Evolutionary conservation across 2,113 vertebrate genomes (phyloP), one percentile per base, ranked within the genome.

Genomic region (Irena cyanogastra): DNA sequence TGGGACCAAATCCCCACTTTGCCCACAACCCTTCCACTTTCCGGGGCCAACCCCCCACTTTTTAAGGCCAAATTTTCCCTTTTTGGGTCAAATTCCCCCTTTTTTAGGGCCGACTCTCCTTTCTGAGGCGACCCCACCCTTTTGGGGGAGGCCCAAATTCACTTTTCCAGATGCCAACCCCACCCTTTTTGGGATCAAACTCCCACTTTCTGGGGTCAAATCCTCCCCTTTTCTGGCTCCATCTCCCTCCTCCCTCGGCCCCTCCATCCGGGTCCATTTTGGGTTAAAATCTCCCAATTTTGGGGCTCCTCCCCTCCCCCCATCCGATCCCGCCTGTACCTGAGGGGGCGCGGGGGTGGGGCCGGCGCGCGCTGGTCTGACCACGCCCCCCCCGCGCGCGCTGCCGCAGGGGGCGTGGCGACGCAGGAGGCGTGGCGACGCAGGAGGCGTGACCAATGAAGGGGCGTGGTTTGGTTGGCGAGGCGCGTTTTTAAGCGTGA

Each of bases 41-140:
- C 21, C 7, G 7, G 11, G 7, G 5, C 6, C 4, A 33, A 16
- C 15, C 16, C 10, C 1, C n/a, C 27, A 13, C 1, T 13, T 64
- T 64, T 33, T 23, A n/a, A n/a, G n/a, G n/a, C n/a, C n/a, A n/a
- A n/a, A n/a, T n/a, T n/a, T n/a, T n/a, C 27, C 19, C 1, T 13
- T 64, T 64, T 33, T 23, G 63, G 21, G 10, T 8, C 11, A 24
- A 53, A 19, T 6, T 12, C 16, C 1, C 8, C 8, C 3, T 7
- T 30, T 60, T 77, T 61, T 22, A 21, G 8, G 5, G 1, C 37
- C 10, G 9, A n/a, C 3, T 8, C 19, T 1, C 42, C 20, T 18
- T 45, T 59, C 28, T 6, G 33, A 3, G 11, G 26, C 26, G 8
- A 23, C 44, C 56, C n/a, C n/a, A 11, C 21, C 44, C 44, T 11